Conservation (phyloP, 64 coral and sea anemone genomes). For the Orbicella faveolata region DNA sequence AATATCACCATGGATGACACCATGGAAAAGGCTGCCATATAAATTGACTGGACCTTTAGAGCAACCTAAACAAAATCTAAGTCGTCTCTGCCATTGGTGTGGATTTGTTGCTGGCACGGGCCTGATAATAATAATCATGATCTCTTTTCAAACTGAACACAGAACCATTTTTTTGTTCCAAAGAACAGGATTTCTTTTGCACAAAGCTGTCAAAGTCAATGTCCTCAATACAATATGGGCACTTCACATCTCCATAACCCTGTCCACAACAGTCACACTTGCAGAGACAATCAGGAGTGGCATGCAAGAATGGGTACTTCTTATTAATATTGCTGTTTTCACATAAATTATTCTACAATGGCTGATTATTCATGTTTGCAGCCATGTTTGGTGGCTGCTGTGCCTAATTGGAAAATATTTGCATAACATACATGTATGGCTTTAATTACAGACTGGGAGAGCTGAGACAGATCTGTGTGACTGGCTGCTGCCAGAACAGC, state of each 20-base stretch:
- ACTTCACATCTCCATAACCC: constrained; percentile 30
- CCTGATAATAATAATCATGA: constrained; percentile 19
- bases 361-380: constrained; percentile 37
- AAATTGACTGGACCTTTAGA: no score
- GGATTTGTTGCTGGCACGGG: neutral
- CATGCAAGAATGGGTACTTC: constrained; percentile 49
- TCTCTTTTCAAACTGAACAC: neutral
- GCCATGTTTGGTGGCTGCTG: constrained; percentile 46
- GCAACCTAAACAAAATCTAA: constrained; percentile 12
- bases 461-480: constrained; percentile 31
- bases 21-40: no score
- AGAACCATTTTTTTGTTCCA: neutral
- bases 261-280: neutral
- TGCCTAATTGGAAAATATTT: neutral
- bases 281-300: constrained; percentile 42
- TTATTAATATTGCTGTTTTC: neutral
- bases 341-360: neutral
- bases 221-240: neutral
- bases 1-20: no score
- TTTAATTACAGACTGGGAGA: constrained; percentile 50
- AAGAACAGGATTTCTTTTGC: neutral
- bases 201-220: constrained; percentile 31
- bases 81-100: neutral
- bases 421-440: constrained; percentile 38
- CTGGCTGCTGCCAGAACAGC: neutral